Conservation (phyloP, 2,113 vertebrate species). For the Labrus mixtus region DNA sequence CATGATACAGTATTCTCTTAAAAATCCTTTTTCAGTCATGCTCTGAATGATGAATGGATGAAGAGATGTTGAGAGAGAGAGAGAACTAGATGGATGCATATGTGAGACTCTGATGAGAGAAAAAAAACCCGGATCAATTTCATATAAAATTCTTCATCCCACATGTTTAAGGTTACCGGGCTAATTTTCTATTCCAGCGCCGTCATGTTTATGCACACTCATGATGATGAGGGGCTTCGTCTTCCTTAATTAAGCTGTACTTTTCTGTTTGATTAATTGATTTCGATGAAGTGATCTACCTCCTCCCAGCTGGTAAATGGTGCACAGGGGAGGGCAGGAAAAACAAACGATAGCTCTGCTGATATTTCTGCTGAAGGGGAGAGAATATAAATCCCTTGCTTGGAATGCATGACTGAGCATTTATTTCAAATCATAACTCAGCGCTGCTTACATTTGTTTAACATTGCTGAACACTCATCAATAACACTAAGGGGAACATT, state of each 20-base stretch:
- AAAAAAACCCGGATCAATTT: background rate
- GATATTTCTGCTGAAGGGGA: constrained; percentile 76
- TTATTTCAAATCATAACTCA: constrained; percentile 74
- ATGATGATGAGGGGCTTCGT: constrained; percentile 27
- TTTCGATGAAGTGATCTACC: constrained; percentile 70
- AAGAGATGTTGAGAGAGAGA: no score
- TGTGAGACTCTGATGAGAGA: no score
- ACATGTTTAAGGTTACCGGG: background rate
- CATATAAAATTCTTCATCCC: background rate
- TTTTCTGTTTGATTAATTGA: constrained; percentile 75
- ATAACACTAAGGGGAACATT: constrained; percentile 54
- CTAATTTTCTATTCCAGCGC: constrained; percentile 20
- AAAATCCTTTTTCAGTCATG: no score
- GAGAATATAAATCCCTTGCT: constrained; percentile 70
- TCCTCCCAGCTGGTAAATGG: constrained; percentile 75
- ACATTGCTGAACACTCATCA: constrained; percentile 61
- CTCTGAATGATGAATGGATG: no score
- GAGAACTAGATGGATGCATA: no score
- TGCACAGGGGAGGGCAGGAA: constrained; percentile 57
- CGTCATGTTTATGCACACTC: constrained; percentile 25
- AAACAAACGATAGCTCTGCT: constrained; percentile 72
- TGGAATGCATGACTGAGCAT: constrained; percentile 69
- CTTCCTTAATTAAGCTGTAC: constrained; percentile 46
- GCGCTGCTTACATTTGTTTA: constrained; percentile 64
- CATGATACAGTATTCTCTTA: no score